Evolutionary conservation across 64 coral and sea anemone genomes (phyloP), one percentile per base, ranked within the genome.

Genomic region (Dendrophyllia cribrosa): DNA sequence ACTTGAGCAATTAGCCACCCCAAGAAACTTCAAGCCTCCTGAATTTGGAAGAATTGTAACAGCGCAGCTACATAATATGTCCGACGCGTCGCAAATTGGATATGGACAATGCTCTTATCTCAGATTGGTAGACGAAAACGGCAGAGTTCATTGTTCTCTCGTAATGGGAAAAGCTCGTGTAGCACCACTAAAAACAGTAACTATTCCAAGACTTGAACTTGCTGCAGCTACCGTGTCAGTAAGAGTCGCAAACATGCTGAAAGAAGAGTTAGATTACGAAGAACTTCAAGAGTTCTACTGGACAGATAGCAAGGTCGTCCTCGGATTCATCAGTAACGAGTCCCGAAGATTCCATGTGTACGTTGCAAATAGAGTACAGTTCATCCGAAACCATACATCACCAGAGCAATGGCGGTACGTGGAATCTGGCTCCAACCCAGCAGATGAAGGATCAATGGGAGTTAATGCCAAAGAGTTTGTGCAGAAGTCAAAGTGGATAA

Each of bases 31-130:
- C 60, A 79, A 90, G 43, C 88, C 88, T 51, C 45, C 59, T 21
- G 63, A 80, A 55, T 90, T 90, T 56, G 88, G 88, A 47, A 70
- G 74, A 10, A 45, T 76, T 20, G 46, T 50, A 7, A 44, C 74
- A 8, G 79, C 62, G 1, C 76, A 93, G 68, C n/a, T 93, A 19
- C 82, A 93, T 64, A 64, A 85, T 51, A 64, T 93, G 20, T 93
- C 91, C 17, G 91, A 93, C 45, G 82, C 82, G 43, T 76, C 76
- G 1, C 10, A 48, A 21, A 17, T 43, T 56, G 91, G 91, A 9
- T 93, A 87, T 68, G 73, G 91, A 21, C 82, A 93, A 62, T 84
- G 79, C 46, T 93, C 91, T 22, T 93, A 93, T 60, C 82, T 93
- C 16, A 76, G 65, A 12, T 25, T 91, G 49, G 24, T 53, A 3